These are phyloP conservation scores for Nibea albiflora DNA, from an alignment of 2,113 vertebrate genomes.

Conservation along the genomic window DNA sequence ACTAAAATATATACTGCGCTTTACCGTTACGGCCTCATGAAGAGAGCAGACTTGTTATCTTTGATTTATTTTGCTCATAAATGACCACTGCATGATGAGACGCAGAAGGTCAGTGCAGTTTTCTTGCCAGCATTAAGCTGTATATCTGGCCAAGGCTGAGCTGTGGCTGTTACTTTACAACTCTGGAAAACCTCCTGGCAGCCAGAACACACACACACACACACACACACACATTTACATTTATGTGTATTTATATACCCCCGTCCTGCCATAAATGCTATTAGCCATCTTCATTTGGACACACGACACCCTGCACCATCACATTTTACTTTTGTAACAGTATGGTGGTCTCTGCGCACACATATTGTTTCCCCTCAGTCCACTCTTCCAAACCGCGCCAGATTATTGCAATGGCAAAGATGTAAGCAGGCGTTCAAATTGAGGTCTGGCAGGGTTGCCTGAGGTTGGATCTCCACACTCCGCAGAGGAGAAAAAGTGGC, in stretches of 20 bases:
- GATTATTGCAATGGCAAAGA: constrained; percentile 66
- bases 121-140: constrained; percentile 2
- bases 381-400: constrained; percentile 63
- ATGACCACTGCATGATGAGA: constrained; percentile 54
- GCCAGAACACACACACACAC: constrained; percentile 30
- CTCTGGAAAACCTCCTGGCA: constrained; percentile 62
- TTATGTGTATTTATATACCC: not conserved
- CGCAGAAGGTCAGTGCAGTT: constrained; percentile 42
- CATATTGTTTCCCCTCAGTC: constrained; percentile 59
- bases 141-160: constrained; percentile 47
- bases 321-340: constrained; percentile 59
- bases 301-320: constrained; percentile 56
- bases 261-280: constrained; percentile 38
- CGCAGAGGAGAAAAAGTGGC: constrained; percentile 51
- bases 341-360: constrained; percentile 64
- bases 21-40: constrained; percentile 34
- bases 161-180: constrained; percentile 60
- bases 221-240: constrained; percentile 3
- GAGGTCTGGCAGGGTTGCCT: constrained; percentile 67
- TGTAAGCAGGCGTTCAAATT: constrained; percentile 74
- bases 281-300: constrained; percentile 64
- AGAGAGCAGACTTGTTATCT: constrained; percentile 38
- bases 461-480: constrained; percentile 67
- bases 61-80: constrained; percentile 61
- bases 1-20: constrained; percentile 24